phyloP scores from a whole-genome alignment of 2,888 invertebrate species.

The Emmelina monodactyla region DNA sequence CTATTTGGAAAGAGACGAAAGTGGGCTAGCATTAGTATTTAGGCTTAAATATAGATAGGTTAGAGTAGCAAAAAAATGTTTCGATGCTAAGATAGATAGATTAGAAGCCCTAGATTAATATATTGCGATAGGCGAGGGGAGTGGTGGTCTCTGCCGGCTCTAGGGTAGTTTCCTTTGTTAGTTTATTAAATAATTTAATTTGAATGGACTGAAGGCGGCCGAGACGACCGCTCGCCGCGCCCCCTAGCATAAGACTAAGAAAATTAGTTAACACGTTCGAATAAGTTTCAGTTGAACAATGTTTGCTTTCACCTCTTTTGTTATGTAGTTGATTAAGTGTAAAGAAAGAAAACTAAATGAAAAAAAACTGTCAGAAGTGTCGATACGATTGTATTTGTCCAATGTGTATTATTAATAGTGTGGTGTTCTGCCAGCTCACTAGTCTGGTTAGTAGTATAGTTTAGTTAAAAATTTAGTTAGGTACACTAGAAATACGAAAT shows the following conservation, averaged over 20 bases:
- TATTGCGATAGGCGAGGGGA: slow-evolving; percentile 31
- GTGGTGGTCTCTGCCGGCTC: slow-evolving; percentile 35
- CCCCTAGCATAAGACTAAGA: slow-evolving; percentile 26
- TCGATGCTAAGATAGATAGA: slow-evolving; percentile 59
- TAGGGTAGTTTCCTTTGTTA: slow-evolving; percentile 63
- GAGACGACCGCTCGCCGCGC: slow-evolving; percentile 30
- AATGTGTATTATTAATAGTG: slow-evolving; percentile 62
- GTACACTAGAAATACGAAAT: slow-evolving; percentile 67
- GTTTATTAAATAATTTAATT: slow-evolving; percentile 65
- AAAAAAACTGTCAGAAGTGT: slow-evolving; percentile 50
- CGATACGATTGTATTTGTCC: slow-evolving; percentile 64
- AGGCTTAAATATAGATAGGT: slow-evolving; percentile 62
- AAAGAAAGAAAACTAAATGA: slow-evolving; percentile 57
- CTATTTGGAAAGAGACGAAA: slow-evolving; percentile 40
- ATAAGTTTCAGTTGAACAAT: slow-evolving; percentile 61
- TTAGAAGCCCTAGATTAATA: slow-evolving; percentile 56
- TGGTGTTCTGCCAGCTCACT: slow-evolving; percentile 65
- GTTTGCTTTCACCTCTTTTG: slow-evolving; percentile 65
- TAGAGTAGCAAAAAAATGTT: slow-evolving; percentile 60
- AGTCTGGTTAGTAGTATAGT: slow-evolving; percentile 67
- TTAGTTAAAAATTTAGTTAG: slow-evolving; percentile 66
- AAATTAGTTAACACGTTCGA: slow-evolving; percentile 50
- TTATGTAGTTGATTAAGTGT: slow-evolving; percentile 64
- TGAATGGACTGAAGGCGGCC: slow-evolving; percentile 57
- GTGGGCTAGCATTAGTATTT: slow-evolving; percentile 47